phyloP scores from a whole-genome alignment of 1,140 invertebrate species.

The Elysia chlorotica region DNA sequence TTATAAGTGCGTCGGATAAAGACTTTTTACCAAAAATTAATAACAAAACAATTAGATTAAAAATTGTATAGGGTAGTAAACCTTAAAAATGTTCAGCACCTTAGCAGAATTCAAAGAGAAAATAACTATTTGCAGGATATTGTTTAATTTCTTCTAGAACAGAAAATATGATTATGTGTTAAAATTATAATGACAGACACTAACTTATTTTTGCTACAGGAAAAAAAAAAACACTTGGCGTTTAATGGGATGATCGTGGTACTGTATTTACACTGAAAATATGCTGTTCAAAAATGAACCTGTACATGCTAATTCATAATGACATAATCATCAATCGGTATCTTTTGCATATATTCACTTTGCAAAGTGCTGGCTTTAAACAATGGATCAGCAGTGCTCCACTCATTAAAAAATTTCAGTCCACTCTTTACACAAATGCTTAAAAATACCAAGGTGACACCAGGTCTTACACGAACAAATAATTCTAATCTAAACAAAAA shows the following conservation, averaged over 20 bases:
- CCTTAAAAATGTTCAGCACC: too few species aligned
- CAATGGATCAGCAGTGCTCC: slow-evolving; percentile 23
- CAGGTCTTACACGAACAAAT: neutral
- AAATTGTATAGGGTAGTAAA: too few species aligned
- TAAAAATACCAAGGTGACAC: neutral
- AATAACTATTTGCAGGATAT: too few species aligned
- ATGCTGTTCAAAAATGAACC: slow-evolving; percentile 17
- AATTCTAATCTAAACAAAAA: neutral
- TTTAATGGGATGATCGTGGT: neutral
- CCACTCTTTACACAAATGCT: neutral
- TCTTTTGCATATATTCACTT: slow-evolving; percentile 16
- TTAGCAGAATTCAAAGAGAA: too few species aligned
- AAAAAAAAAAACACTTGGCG: too few species aligned
- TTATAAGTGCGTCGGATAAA: too few species aligned
- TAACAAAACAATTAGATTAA: too few species aligned
- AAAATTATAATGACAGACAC: too few species aligned
- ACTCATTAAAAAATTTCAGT: neutral
- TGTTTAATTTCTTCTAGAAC: too few species aligned
- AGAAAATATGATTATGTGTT: too few species aligned
- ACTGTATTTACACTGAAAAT: slow-evolving; percentile 17
- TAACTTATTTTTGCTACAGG: too few species aligned
- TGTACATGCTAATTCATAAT: slow-evolving; percentile 7
- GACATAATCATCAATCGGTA: neutral
- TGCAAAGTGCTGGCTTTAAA: slow-evolving; percentile 7
- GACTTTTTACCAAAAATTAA: too few species aligned